Percentiles rank a stretch among this genome's conserved stretches.
Evolutionary conservation across 2,888 invertebrate genomes (phyloP).

Genomic region (Apamea crenata): DNA sequence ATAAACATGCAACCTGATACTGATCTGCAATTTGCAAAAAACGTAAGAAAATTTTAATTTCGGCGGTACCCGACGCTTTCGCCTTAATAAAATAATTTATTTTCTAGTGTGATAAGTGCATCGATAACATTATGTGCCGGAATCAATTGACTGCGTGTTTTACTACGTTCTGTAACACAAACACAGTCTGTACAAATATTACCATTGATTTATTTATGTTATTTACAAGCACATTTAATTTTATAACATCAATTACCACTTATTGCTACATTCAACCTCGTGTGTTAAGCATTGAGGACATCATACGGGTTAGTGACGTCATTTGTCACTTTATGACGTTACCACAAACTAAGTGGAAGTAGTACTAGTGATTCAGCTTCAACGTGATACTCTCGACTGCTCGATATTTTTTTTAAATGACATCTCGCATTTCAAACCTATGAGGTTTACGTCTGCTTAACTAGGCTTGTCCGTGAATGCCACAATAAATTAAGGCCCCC

Average conservation of each 20-base stretch:
- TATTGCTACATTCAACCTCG: slow-evolving; percentile 32
- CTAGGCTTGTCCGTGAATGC: no score
- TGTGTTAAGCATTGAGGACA: slow-evolving; percentile 43
- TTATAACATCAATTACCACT: neutral
- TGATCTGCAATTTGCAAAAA: no score
- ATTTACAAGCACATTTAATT: slow-evolving; percentile 14
- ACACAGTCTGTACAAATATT: neutral
- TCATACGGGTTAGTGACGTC: slow-evolving; percentile 41
- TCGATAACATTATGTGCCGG: slow-evolving; percentile 39
- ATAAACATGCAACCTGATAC: no score
- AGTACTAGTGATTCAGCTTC: slow-evolving; percentile 10
- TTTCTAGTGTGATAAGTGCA: slow-evolving; percentile 37
- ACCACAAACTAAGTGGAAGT: slow-evolving; percentile 47
- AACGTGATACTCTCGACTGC: neutral
- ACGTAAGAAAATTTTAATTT: neutral
- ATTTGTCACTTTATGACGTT: slow-evolving; percentile 32
- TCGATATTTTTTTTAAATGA: neutral
- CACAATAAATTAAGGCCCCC: no score
- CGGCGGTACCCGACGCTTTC: neutral
- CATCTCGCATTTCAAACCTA: no score
- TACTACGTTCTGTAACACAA: neutral
- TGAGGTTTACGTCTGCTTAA: no score
- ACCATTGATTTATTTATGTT: neutral
- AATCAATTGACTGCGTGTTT: slow-evolving; percentile 30
- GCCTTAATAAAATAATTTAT: neutral